Percentiles rank a stretch among this genome's conserved stretches.
Evolutionary conservation across 2,113 vertebrate genomes (phyloP).

Genomic region (Anser brachyrhynchus): DNA sequence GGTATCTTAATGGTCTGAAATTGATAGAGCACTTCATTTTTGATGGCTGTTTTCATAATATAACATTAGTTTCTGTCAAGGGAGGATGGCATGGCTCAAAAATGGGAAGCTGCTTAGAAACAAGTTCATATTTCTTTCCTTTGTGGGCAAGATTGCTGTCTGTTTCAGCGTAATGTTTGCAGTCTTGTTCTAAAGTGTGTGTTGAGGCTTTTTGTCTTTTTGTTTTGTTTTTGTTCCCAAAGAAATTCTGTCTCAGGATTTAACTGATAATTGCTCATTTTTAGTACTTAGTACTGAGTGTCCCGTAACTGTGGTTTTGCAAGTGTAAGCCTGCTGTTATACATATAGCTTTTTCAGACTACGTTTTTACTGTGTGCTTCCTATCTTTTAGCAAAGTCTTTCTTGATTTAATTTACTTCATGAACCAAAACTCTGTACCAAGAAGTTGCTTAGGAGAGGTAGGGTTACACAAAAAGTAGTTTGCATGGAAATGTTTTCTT

Average conservation of each 20-base stretch:
- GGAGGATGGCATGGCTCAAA: background rate
- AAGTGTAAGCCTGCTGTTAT: background rate
- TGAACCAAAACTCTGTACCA: background rate
- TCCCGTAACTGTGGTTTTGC: background rate
- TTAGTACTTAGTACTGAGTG: background rate
- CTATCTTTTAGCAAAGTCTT: background rate
- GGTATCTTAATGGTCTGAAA: background rate
- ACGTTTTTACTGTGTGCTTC: background rate
- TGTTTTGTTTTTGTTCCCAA: background rate
- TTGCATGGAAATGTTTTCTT: background rate
- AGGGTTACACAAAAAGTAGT: constrained; percentile 7
- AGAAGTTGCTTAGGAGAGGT: background rate
- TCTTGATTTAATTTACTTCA: background rate
- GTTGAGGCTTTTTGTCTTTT: background rate
- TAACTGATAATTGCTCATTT: background rate
- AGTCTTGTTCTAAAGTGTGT: background rate
- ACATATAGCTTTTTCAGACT: background rate
- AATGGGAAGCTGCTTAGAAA: background rate
- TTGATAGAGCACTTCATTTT: background rate
- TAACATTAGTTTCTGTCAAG: background rate
- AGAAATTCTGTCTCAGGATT: background rate
- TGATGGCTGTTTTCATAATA: background rate
- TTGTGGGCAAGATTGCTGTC: background rate
- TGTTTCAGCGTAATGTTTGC: background rate
- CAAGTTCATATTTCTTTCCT: background rate